Percentiles rank a stretch among this genome's conserved stretches.
phyloP scores from a whole-genome alignment of 2,113 vertebrate species.

The Rousettus leschenaultii region DNA sequence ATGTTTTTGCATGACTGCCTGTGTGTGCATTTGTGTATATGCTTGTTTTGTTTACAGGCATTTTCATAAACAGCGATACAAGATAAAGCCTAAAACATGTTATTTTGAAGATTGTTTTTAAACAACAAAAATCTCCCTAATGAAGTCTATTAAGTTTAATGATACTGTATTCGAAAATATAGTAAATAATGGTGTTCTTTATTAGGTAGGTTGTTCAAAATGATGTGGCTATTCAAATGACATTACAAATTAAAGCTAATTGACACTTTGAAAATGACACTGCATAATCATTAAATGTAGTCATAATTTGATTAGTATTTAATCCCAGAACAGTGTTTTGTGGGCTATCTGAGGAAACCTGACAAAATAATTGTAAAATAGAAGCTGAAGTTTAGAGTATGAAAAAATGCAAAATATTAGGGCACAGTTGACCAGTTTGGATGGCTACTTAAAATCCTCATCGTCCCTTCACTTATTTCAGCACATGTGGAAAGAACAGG shows the following conservation, averaged over 20 bases:
- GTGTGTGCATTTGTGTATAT: background rate
- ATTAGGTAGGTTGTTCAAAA: conserved; percentile 56
- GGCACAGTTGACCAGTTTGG: conserved; percentile 64
- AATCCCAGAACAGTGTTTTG: conserved; percentile 57
- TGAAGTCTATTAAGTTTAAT: conserved; percentile 25
- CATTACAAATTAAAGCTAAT: conserved; percentile 70
- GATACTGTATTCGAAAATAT: conserved; percentile 41
- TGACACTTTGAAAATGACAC: conserved; percentile 61
- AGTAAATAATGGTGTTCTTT: conserved; percentile 47
- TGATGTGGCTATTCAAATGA: conserved; percentile 42
- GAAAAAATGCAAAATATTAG: conserved; percentile 42
- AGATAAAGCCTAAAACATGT: background rate
- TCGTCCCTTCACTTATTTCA: conserved; percentile 13
- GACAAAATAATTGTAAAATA: conserved; percentile 45
- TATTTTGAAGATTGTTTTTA: conserved; percentile 51
- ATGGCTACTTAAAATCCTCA: conserved; percentile 62
- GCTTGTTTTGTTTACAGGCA: background rate
- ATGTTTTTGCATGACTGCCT: background rate
- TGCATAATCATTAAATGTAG: conserved; percentile 72
- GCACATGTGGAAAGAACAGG: background rate
- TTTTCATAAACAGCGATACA: background rate
- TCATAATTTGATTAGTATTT: conserved; percentile 71
- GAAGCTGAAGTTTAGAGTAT: background rate
- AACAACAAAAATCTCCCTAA: conserved; percentile 30
- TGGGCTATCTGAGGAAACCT: background rate